phyloP scores from a whole-genome alignment of 2,113 vertebrate genomes.

The human region GRCh38 chr2:97797501-97798000 shows the following conservation, averaged over 20 bases:
- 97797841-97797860: slow-evolving; percentile 10
- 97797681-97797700: neutral
- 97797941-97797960: neutral
- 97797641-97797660: neutral
- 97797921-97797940: neutral
- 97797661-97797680: neutral
- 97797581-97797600: neutral
- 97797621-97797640: neutral
- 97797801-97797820: neutral
- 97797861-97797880: neutral
- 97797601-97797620: neutral
- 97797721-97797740: neutral
- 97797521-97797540: slow-evolving; percentile 56
- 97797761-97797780: neutral
- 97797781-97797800: neutral
- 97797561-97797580: neutral
- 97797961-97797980: neutral
- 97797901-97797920: neutral
- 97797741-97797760: neutral
- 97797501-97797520: slow-evolving; percentile 89
- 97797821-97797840: neutral
- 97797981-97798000: neutral
- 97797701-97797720: neutral
- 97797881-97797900: neutral
- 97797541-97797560: slow-evolving; percentile 2